Evolutionary conservation across 1,140 invertebrate species (phyloP).

Genomic region (Apis cerana): DNA sequence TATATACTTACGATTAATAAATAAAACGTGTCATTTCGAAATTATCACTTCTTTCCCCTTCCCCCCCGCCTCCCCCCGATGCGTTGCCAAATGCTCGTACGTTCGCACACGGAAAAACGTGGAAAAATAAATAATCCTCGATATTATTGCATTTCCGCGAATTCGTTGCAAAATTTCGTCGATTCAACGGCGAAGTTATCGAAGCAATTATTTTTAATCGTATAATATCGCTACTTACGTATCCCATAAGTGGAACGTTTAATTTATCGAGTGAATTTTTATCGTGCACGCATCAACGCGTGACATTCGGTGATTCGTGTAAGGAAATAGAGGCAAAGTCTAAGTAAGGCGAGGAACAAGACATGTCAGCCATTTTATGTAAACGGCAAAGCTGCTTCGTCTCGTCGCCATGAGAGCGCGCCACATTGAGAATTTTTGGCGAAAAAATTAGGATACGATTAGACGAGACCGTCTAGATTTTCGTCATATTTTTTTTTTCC

Average conservation of each 20-base stretch:
- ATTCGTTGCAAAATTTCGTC: too few species aligned
- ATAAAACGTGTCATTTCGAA: too few species aligned
- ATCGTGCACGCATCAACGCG: neutral
- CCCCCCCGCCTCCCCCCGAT: too few species aligned
- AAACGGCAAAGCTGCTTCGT: conserved; percentile 33
- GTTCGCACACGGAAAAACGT: too few species aligned
- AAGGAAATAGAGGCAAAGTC: conserved; percentile 37
- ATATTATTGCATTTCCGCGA: too few species aligned
- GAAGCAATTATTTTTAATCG: neutral
- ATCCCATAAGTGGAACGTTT: too few species aligned
- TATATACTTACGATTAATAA: too few species aligned
- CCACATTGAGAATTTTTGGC: conserved; percentile 32
- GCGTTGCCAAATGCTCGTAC: too few species aligned
- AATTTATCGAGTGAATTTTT: neutral
- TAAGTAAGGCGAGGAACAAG: conserved; percentile 48
- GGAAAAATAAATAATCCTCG: too few species aligned
- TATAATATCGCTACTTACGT: too few species aligned
- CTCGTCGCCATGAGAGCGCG: conserved; percentile 41
- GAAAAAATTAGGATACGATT: conserved; percentile 12
- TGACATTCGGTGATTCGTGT: neutral
- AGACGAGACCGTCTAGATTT: neutral
- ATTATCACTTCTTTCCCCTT: too few species aligned
- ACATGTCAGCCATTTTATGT: conserved; percentile 57
- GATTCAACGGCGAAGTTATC: neutral
- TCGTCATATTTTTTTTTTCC: too few species aligned